Percentiles rank a stretch among this genome's conserved stretches.
Evolutionary conservation across 2,888 invertebrate species (phyloP).

Genomic region (Phytoseiulus persimilis): DNA sequence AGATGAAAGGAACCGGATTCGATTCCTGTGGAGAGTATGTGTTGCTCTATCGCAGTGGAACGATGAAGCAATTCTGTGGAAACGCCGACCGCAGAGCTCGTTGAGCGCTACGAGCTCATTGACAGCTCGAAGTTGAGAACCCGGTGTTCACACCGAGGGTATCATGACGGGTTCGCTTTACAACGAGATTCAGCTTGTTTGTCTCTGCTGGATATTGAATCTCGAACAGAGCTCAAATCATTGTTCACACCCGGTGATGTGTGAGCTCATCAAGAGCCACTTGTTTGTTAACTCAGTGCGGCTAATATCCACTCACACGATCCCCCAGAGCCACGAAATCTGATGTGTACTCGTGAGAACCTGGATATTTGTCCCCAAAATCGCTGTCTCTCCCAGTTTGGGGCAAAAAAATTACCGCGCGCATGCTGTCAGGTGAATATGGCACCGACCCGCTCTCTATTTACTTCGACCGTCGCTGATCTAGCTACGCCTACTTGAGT

Average conservation of each 20-base stretch:
- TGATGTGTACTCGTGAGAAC: not conserved
- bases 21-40: not conserved
- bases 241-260: not conserved
- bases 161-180: not conserved
- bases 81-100: no score
- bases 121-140: not conserved
- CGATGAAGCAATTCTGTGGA: not conserved
- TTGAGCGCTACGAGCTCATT: no score
- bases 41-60: not conserved
- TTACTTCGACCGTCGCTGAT: not conserved
- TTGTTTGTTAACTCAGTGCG: not conserved
- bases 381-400: not conserved
- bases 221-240: not conserved
- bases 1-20: not conserved
- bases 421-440: not conserved
- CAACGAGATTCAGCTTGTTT: not conserved
- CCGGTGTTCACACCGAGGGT: not conserved
- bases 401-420: not conserved
- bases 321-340: no score
- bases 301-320: not conserved
- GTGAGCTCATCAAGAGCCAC: not conserved
- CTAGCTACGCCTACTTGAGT: not conserved
- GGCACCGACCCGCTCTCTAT: not conserved
- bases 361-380: not conserved
- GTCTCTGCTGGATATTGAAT: not conserved